These are phyloP conservation scores for Chascanopsetta lugubris DNA, from an alignment of 2,113 vertebrate species.

Conservation along the genomic window DNA sequence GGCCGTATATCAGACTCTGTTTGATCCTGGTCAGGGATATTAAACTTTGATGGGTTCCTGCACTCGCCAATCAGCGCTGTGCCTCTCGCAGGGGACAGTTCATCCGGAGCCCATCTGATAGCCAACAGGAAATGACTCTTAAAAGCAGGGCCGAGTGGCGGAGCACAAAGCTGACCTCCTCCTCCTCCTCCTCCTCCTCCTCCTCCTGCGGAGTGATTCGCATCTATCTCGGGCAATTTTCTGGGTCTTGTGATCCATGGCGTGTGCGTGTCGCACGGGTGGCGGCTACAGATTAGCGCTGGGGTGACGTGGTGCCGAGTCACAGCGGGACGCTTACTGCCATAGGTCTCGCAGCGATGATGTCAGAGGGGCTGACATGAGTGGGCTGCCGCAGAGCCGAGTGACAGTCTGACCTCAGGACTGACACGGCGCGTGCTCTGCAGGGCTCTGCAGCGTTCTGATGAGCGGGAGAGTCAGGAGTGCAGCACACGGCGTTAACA, in stretches of 20 bases:
- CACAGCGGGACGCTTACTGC: background rate
- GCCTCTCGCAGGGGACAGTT: slow-evolving; percentile 41
- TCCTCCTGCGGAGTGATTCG: slow-evolving; percentile 13
- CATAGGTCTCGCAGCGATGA: background rate
- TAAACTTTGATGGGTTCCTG: slow-evolving; percentile 69
- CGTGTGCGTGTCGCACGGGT: slow-evolving; percentile 26
- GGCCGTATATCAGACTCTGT: slow-evolving; percentile 64
- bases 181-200: too few species aligned
- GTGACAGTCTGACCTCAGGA: too few species aligned
- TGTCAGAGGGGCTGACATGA: too few species aligned
- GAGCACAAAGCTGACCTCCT: slow-evolving; percentile 31
- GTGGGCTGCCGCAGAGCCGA: too few species aligned
- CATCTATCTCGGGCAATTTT: slow-evolving; percentile 40
- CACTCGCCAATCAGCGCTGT: slow-evolving; percentile 30
- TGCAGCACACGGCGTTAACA: background rate
- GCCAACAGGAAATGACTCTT: slow-evolving; percentile 49
- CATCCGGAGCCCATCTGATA: slow-evolving; percentile 40
- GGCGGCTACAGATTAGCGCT: background rate
- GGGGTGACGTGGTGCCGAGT: background rate
- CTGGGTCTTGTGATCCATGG: slow-evolving; percentile 25
- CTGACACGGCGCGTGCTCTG: background rate
- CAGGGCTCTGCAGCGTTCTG: too few species aligned
- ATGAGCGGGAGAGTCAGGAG: background rate
- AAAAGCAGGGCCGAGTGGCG: slow-evolving; percentile 15
- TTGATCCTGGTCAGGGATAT: slow-evolving; percentile 71